Evolutionary conservation across 2,888 invertebrate species (phyloP).

Genomic region (Rhaphigaster nebulosa): DNA sequence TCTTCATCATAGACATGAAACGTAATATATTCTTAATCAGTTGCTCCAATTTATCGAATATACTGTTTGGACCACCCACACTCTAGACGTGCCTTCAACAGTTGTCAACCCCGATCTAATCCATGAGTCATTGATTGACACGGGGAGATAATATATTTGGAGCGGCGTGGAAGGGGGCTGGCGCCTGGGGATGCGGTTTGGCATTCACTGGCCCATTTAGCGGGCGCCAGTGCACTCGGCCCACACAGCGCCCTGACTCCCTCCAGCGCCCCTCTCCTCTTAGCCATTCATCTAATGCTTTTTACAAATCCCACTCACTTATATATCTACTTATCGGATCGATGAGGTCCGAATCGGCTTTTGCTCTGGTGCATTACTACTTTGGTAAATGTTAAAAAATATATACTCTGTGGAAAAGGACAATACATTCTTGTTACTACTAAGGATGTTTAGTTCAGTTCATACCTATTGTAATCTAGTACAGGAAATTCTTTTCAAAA

Average conservation of each 20-base stretch:
- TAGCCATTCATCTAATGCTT: conserved; percentile 39
- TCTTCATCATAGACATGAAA: not conserved
- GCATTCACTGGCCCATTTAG: conserved; percentile 33
- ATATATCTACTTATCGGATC: conserved; percentile 19
- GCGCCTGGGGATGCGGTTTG: conserved; percentile 46
- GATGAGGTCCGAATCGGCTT: not conserved
- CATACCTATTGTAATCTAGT: too few species aligned
- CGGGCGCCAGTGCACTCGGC: conserved; percentile 36
- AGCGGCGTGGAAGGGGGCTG: not conserved
- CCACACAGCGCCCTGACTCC: not conserved
- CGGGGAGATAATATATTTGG: not conserved
- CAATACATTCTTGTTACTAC: too few species aligned
- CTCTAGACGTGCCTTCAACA: not conserved
- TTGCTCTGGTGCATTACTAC: not conserved
- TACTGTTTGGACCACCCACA: too few species aligned
- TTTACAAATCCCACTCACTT: conserved; percentile 40
- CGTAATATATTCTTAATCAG: not conserved
- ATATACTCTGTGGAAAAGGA: too few species aligned
- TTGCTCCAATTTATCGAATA: not conserved
- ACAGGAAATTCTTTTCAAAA: too few species aligned
- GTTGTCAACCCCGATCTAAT: not conserved
- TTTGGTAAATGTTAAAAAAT: not conserved
- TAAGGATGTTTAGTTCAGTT: too few species aligned
- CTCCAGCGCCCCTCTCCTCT: not conserved
- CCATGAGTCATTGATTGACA: not conserved